Base-by-base conservation (phyloP, 2,888 invertebrate genomes). In the Ichneumoninae sp. region DNA sequence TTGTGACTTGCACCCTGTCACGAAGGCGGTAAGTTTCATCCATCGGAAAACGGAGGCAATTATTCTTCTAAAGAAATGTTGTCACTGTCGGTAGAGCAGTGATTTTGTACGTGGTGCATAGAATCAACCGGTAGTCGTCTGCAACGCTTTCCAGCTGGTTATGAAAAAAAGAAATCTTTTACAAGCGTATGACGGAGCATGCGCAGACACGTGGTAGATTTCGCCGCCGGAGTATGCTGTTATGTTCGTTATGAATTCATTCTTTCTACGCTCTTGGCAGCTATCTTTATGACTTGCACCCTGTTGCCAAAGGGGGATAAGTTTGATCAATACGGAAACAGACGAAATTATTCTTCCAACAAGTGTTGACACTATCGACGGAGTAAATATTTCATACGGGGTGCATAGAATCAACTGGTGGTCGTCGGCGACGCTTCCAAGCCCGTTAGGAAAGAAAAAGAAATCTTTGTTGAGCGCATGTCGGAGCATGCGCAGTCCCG, bases 401-500 rank as follows among this genome's bases (percentile, higher is more conserved):
- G 22, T 33, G 16, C 57, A 30, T 16, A 7, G 30, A 50, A 65
- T 60, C 26, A 40, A 62, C 66, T 8, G 40, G 40, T 66, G 36
- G 66, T 40, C 66, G 40, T 40, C 10, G 8, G 40, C n/a, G 19
- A 36, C 19, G 40, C 66, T 66, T 47, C 40, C 1, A 19, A 19
- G 40, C 52, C 2, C 19, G 57, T n/a, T 26, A 52, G 36, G 57
- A 52, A 6, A 74, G 13, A 74, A 62, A 30, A 47, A 16, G 3
- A 47, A 40, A 52, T 66, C 19, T 82, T 33, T 22, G 40, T 33
- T 65, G 69, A 68, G 76, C 74, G 78, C 44, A 66, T 62, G 47
- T 3, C 33, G 13, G 78, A 86, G 89, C 89, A 87, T 82, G 91
- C 90, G 90, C 88, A 33, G 1, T 36, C 8, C 40, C 69, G 72